phyloP scores from a whole-genome alignment of 2,888 invertebrate species.

The Apotomis capreana region DNA sequence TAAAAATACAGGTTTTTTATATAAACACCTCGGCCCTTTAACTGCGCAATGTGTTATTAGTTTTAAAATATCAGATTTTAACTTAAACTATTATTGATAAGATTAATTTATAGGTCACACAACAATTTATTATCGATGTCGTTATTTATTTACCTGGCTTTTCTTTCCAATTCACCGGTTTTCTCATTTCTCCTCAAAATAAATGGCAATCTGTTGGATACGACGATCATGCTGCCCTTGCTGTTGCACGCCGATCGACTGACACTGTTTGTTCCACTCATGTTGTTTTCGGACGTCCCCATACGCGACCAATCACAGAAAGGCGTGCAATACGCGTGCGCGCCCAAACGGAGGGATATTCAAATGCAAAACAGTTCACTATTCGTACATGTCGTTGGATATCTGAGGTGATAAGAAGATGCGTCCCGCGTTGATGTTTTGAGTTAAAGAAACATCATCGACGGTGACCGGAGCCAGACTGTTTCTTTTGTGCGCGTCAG shows the following conservation, averaged over 20 bases:
- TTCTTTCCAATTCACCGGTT: conserved; percentile 88
- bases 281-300: conserved; percentile 64
- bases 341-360: conserved; percentile 65
- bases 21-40: conserved; percentile 2
- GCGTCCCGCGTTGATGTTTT: conserved; percentile 53
- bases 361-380: conserved; percentile 53
- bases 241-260: conserved; percentile 78
- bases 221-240: conserved; percentile 93
- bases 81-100: not conserved
- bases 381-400: conserved; percentile 52
- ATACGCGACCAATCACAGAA: conserved; percentile 73
- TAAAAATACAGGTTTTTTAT: not conserved
- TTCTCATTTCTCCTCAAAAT: conserved; percentile 89
- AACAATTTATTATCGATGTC: not conserved
- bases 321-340: conserved; percentile 69
- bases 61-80: not conserved
- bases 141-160: conserved; percentile 87
- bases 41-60: conserved; percentile 4
- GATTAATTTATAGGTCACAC: not conserved
- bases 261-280: conserved; percentile 68
- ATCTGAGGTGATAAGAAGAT: conserved; percentile 60
- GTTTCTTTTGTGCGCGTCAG: conserved; percentile 70
- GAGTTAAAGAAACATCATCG: conserved; percentile 71
- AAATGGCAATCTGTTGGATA: conserved; percentile 95
- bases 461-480: conserved; percentile 75